Conservation (phyloP, 2,888 invertebrate genomes). For the Neoaliturus tenellus region DNA sequence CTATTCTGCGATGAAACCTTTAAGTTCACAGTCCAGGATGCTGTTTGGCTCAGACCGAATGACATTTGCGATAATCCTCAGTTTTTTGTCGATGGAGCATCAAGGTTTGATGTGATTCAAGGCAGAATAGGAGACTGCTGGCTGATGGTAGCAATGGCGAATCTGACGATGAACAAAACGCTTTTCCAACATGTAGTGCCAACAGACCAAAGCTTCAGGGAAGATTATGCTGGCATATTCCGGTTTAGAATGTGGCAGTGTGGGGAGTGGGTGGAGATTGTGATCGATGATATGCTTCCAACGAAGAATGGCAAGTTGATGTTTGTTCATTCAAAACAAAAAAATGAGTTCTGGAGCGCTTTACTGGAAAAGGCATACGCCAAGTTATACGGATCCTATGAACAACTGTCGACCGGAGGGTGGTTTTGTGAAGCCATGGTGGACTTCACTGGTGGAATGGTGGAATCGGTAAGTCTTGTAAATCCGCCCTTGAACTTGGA, state of each 20-base stretch:
- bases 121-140: conserved; percentile 85
- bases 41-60: neutral
- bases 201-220: conserved; percentile 87
- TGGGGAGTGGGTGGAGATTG: conserved; percentile 93
- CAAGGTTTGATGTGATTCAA: neutral
- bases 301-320: conserved; percentile 91
- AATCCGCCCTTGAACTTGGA: neutral
- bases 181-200: conserved; percentile 94
- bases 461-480: neutral
- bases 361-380: conserved; percentile 95
- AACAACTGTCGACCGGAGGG: neutral
- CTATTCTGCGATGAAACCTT: neutral
- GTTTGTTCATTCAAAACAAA: conserved; percentile 87
- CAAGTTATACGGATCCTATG: conserved; percentile 72
- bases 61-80: neutral
- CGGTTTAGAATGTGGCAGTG: conserved; percentile 96
- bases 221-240: conserved; percentile 86
- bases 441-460: neutral
- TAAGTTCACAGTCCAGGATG: neutral
- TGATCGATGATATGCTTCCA: conserved; percentile 94
- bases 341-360: conserved; percentile 92
- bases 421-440: neutral
- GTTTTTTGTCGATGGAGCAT: neutral
- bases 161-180: conserved; percentile 89
- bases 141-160: conserved; percentile 92